A percentile compares a stretch with the other conserved stretches of the same genome.
Conservation (phyloP, 2,888 invertebrate genomes). For the Dinocampus coccinellae region DNA sequence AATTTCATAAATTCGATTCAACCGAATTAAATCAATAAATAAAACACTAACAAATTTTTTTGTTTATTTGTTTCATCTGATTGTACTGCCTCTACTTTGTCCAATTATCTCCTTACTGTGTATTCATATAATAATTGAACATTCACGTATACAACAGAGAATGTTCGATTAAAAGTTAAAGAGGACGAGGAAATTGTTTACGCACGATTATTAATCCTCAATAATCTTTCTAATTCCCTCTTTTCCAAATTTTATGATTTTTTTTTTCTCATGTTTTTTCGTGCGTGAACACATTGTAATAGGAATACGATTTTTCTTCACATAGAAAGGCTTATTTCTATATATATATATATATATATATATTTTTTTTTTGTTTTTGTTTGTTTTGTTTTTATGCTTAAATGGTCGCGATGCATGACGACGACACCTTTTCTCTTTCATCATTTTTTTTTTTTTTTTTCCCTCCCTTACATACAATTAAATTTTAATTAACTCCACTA, state of each 20-base stretch:
- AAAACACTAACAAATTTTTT: not conserved
- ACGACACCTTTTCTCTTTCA: constrained; percentile 34
- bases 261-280: not conserved
- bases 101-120: not conserved
- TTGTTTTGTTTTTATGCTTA: not conserved
- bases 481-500: constrained; percentile 51
- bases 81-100: not conserved
- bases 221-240: not conserved
- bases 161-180: not conserved
- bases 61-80: not conserved
- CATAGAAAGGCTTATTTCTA: not conserved
- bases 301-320: constrained; percentile 14
- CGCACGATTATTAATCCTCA: not conserved
- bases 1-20: not conserved
- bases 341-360: not conserved
- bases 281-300: not conserved
- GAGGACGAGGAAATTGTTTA: not conserved
- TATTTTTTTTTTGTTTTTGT: not conserved
- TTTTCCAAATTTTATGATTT: not conserved
- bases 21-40: constrained; percentile 5
- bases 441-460: not conserved
- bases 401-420: constrained; percentile 37
- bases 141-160: not conserved
- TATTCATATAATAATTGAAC: not conserved
- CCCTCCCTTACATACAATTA: constrained; percentile 35